A percentile compares a stretch with the other conserved stretches of the same genome.
These are phyloP conservation scores for Camelus bactrianus DNA, from an alignment of 2,113 vertebrate species.

Conservation along the genomic window DNA sequence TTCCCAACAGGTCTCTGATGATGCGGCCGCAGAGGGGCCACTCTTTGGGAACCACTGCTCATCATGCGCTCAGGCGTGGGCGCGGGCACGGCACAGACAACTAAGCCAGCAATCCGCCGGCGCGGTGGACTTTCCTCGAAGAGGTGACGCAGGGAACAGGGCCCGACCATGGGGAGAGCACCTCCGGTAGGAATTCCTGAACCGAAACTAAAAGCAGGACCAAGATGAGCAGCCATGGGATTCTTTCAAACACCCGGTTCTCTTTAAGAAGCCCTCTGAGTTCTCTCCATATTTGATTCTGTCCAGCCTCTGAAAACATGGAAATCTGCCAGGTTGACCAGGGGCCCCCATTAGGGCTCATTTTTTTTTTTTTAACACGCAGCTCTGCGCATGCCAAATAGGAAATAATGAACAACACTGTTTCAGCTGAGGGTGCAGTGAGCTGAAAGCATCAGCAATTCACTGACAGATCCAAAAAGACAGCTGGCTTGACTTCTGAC, in stretches of 20 bases:
- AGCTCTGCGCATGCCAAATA: constrained; percentile 58
- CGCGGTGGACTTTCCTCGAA: neutral
- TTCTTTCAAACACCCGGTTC: neutral
- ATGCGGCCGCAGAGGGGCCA: fast-evolving
- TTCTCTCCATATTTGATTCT: neutral
- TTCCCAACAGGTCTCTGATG: neutral
- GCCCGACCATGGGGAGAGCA: too few relatives aligned
- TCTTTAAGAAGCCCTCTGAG: neutral
- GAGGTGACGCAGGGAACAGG: neutral
- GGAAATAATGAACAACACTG: constrained; percentile 68
- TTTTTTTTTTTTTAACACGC: constrained; percentile 50
- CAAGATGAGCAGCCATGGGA: neutral
- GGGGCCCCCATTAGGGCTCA: constrained; percentile 56
- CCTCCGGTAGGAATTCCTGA: neutral
- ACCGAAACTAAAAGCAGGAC: neutral
- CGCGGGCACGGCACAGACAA: neutral
- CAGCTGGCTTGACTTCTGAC: constrained; percentile 67
- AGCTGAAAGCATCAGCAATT: constrained; percentile 57
- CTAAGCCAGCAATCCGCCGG: neutral
- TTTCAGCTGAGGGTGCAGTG: constrained; percentile 25
- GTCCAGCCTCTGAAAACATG: constrained; percentile 22
- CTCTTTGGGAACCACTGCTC: neutral
- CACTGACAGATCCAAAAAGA: constrained; percentile 57
- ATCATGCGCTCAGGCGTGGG: fast-evolving
- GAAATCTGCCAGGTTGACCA: constrained; percentile 48